phyloP scores from a whole-genome alignment of 2,888 invertebrate species.

The Resseliella maxima region DNA sequence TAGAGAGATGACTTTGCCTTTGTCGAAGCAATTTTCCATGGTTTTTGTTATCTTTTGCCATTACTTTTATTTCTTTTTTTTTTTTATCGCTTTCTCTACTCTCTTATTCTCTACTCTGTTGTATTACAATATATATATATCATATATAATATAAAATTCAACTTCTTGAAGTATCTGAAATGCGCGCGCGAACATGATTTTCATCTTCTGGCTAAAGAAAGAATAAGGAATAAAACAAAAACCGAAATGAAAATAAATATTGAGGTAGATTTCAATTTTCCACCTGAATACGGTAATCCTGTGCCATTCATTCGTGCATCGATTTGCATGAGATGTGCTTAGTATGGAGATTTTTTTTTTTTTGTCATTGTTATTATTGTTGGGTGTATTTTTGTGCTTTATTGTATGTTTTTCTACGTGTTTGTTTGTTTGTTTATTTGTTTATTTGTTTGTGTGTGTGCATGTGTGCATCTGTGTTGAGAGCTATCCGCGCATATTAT shows the following conservation, averaged over 20 bases:
- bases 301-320: conserved; percentile 16
- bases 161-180: background rate
- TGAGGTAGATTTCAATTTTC: conserved; percentile 38
- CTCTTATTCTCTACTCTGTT: too few species aligned
- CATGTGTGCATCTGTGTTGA: background rate
- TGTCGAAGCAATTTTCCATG: conserved; percentile 32
- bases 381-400: too few species aligned
- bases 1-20: conserved; percentile 28
- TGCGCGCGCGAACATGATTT: background rate
- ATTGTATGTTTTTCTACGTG: background rate
- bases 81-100: background rate
- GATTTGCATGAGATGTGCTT: conserved; percentile 38
- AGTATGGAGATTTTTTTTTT: conserved; percentile 26
- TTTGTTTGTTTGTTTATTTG: background rate
- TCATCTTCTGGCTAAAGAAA: background rate
- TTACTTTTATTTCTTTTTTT: conserved; percentile 38
- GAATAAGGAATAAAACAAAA: background rate
- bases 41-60: conserved; percentile 28
- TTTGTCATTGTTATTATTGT: conserved; percentile 10
- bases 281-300: conserved; percentile 33
- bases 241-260: conserved; percentile 18
- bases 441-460: background rate
- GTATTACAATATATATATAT: too few species aligned
- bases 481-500: background rate
- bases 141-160: background rate